phyloP scores from a whole-genome alignment of 2,113 vertebrate species.

The Coreoperca whiteheadi region DNA sequence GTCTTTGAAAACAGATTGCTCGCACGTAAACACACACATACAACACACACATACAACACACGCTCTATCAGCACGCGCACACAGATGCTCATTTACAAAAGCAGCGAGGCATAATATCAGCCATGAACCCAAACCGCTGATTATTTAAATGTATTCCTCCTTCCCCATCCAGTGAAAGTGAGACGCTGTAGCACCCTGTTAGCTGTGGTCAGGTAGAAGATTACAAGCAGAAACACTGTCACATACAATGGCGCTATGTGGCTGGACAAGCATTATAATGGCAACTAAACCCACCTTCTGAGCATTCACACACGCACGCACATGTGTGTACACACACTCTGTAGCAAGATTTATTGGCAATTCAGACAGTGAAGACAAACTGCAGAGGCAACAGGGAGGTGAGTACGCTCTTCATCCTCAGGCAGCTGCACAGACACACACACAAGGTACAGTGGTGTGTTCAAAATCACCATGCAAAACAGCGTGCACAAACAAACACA shows the following conservation, averaged over 20 bases:
- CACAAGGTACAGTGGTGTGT: constrained; percentile 8
- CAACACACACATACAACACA: constrained; percentile 28
- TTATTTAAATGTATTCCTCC: constrained; percentile 84
- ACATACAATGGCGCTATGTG: constrained; percentile 39
- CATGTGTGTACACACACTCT: constrained; percentile 11
- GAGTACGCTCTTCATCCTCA: constrained; percentile 49
- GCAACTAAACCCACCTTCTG: constrained; percentile 43
- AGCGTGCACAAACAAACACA: constrained; percentile 6
- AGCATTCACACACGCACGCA: constrained; percentile 6
- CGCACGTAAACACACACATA: constrained; percentile 43
- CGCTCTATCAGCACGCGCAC: constrained; percentile 32
- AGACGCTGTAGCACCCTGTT: constrained; percentile 62
- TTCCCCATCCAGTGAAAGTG: constrained; percentile 64
- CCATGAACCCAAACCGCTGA: constrained; percentile 75
- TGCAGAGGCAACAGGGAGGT: constrained; percentile 53
- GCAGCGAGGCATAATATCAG: constrained; percentile 78
- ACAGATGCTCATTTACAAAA: constrained; percentile 79
- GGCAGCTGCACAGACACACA: constrained; percentile 52
- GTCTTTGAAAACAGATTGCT: constrained; percentile 64
- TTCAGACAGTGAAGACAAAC: constrained; percentile 52
- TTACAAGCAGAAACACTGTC: constrained; percentile 69
- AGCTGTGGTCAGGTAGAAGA: constrained; percentile 74
- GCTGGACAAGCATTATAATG: constrained; percentile 49
- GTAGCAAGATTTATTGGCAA: constrained; percentile 48
- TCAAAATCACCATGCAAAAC: constrained; percentile 29